Base-by-base conservation (phyloP, 2,113 vertebrate species). In the Pipra filicauda region DNA sequence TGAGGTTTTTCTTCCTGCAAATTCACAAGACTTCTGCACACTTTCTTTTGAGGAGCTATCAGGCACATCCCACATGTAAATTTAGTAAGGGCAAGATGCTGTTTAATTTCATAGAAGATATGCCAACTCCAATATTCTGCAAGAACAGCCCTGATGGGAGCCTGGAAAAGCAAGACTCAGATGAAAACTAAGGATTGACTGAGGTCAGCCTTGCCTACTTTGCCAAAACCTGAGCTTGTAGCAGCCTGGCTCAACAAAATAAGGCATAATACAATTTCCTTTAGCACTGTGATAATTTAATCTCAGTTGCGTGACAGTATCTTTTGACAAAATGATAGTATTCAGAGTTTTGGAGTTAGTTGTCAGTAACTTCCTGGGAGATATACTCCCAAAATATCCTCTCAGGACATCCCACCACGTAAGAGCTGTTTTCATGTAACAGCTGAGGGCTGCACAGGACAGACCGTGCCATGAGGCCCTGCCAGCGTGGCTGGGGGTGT, bases 401-500 rank as follows among this genome's bases (percentile, higher is more conserved):
- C 59, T 70, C 62, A 79, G 41, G 64, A 61, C 46, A 82, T 12
- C 41, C 64, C 75, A 62, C 31, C 44, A 48, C 0, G 2, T 0
- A 65, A 59, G 57, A 79, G 43, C 5, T 39, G 22, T 4, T 76
- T 80, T 83, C 41, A 22, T n/a, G 7, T 28, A 61, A 37, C 24
- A 48, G 51, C 30, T 41, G 61, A 79, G 54, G 64, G 48, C 13
- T 12, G 48, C 49, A 22, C 43, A 48, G 30, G 28, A 41, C 39
- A 59, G 28, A 28, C 6, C 20, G 8, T 3, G 8, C 8, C 2
- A 39, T 1, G 0, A 83, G 51, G 49, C 55, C 30, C 15, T 3
- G 46, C 64, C 54, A 82, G 49, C 0, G 0, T 2, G 35, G 59
- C 6, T 35, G 1, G 1, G 8, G 11, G 43, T 27, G 72, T 70